Base-by-base conservation (phyloP, 2,113 vertebrate genomes). In the Spermophilus dauricus region DNA sequence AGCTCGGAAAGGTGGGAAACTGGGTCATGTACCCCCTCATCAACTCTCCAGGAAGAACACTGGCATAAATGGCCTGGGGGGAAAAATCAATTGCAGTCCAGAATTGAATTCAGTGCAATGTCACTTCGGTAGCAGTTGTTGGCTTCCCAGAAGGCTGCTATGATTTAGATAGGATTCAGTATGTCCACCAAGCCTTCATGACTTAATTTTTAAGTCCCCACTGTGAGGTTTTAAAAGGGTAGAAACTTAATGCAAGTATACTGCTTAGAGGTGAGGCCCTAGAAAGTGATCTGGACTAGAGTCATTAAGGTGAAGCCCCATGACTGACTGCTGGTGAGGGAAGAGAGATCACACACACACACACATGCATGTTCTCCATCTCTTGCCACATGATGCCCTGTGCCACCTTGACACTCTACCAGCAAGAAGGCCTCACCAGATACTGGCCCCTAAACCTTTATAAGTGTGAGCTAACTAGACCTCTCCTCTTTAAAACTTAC, bases 21-120 rank as follows among this genome's bases (percentile, higher is more conserved):
- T 99, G 99, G 84, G 98, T 98, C 99, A 99, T 99, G 98, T 99
- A 99, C 26, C 99, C 99, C 92, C 99, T 99, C 99, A 99, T 99
- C 97, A 99, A 98, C 98, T 99, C 99, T 10, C 99, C 99, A 0
- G 99, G 99, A 81, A 99, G 98, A 97, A 99, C 99, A 1, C 99
- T 99, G 56, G 99, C 99, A 95, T 99, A 99, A 98, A 99, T 98
- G 65, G 99, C 99, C 99, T 99, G 93, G 3, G 42, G 13, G 16
- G 32, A 84, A 6, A 32, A 37, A 39, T 8, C 85, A 96, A 86
- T 32, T 4, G 67, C 34, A 56, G 8, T 69, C 30, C 75, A 51
- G 67, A 69, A 73, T 65, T 89, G 63, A 81, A 87, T 37, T 51
- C 9, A 24, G 11, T 53, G 48, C 56, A 37, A 80, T 75, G 82